These are phyloP conservation scores for Gulo gulo DNA, from an alignment of 2,113 vertebrate species.

Conservation along the genomic window DNA sequence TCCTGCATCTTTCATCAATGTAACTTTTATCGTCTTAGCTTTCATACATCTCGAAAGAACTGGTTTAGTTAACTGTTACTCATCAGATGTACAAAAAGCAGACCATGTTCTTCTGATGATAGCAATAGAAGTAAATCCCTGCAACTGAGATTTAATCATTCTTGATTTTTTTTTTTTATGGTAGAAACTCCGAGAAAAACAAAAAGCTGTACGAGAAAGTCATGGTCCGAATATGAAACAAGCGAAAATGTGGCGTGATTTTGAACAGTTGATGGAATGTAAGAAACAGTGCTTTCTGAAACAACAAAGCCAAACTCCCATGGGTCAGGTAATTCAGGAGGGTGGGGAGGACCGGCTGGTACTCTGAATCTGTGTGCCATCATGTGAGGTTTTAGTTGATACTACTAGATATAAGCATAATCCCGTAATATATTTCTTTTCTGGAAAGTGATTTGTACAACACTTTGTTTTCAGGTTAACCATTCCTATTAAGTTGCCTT, in stretches of 20 bases:
- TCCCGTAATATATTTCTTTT: neutral
- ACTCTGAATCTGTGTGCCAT: conserved; percentile 80
- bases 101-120: neutral
- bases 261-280: conserved; percentile 93
- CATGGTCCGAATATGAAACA: conserved; percentile 95
- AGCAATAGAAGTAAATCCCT: neutral
- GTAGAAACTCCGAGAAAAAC: conserved; percentile 95
- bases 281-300: conserved; percentile 94
- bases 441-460: conserved; percentile 24
- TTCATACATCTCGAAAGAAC: neutral
- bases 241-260: conserved; percentile 96
- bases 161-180: conserved; percentile 46
- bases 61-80: neutral
- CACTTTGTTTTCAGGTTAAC: conserved; percentile 36
- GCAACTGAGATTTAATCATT: neutral
- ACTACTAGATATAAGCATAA: neutral
- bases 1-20: neutral
- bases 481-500: conserved; percentile 39
- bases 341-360: conserved; percentile 93
- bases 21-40: conserved; percentile 19
- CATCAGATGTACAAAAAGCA: neutral
- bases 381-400: neutral
- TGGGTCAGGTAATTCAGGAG: conserved; percentile 95
- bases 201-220: conserved; percentile 93
- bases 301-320: conserved; percentile 88